Evolutionary conservation across 2,797 vertebrate species (phyloP), one percentile per base, ranked within the genome.

Genomic region (Bradypodion pumilum): DNA sequence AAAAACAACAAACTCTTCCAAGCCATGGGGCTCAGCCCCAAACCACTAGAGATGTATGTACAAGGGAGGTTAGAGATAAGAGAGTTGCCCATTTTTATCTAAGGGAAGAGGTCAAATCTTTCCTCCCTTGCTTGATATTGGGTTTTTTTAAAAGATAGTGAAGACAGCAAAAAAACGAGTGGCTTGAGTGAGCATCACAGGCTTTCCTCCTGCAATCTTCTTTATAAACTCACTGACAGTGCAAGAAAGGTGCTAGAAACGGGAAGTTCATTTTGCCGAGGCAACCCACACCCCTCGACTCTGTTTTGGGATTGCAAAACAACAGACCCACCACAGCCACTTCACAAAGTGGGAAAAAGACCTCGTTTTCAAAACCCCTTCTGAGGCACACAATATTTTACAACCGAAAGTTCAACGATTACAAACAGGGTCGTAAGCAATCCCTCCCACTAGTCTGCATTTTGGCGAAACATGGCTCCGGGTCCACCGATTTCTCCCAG

Each of bases 1-100:
- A 76, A 79, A 79, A 76, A 83, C 77, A 80, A 83, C 72, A 80
- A 80, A 80, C 81, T 80, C 73, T 70, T 70, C 29, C 52, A 63
- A 76, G 65, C 27, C 77, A 75, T 52, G 16, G 16, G 25, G 16
- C 68, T 29, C 56, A 81, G 60, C 37, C 79, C n/a, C 37, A 27
- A 68, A 23, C 23, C 49, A 46, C 70, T 8, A n/a, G 16, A 40
- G 42, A 25, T n/a, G 59, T 8, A 12, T 16, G 29, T 40, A 68
- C 59, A 21, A 29, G 13, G 19, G 25, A 60, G 37, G 46, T 9
- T 32, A 42, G 62, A 73, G 68, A 63, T 72, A 62, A 78, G n/a
- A 78, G n/a, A 25, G 2, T 29, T 19, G 8, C 23, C n/a, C n/a
- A 46, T 69, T 78, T 59, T 25, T 52, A 79, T n/a, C 29, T 35